These are phyloP conservation scores for Lycaena phlaeas DNA, from an alignment of 2,888 invertebrate species.

Conservation along the genomic window DNA sequence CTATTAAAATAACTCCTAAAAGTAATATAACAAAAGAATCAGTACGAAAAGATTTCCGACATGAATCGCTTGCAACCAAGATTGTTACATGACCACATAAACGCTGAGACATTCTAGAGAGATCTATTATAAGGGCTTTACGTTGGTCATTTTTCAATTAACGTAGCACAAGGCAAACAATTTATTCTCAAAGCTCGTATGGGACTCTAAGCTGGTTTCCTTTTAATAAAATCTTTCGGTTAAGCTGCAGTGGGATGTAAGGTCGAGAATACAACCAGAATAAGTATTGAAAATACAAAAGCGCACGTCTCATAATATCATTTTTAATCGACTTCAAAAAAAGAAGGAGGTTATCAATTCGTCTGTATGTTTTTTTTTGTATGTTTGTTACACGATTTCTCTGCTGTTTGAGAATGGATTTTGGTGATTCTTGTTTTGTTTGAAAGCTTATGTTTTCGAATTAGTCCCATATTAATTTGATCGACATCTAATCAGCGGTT, in stretches of 20 bases:
- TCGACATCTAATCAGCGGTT: too few species aligned
- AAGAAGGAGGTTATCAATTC: too few species aligned
- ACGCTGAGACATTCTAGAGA: not conserved
- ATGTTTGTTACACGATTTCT: too few species aligned
- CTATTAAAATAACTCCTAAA: not conserved
- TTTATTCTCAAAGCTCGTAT: not conserved
- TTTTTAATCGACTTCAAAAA: too few species aligned
- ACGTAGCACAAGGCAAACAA: not conserved
- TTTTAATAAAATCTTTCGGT: not conserved
- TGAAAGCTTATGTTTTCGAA: too few species aligned
- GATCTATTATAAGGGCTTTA: not conserved
- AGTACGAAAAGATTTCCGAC: not conserved
- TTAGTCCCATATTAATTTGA: too few species aligned
- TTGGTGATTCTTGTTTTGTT: too few species aligned
- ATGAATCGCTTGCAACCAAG: not conserved
- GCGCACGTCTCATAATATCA: too few species aligned
- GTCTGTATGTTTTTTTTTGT: too few species aligned
- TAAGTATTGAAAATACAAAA: too few species aligned
- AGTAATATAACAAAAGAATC: not conserved
- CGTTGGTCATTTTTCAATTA: not conserved
- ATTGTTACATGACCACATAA: not conserved
- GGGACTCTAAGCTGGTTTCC: not conserved
- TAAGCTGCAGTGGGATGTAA: not conserved
- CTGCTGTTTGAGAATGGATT: too few species aligned
- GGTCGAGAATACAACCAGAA: not conserved